Base-by-base conservation (phyloP, 2,113 vertebrate species). In the Mormoops blainvillei region DNA sequence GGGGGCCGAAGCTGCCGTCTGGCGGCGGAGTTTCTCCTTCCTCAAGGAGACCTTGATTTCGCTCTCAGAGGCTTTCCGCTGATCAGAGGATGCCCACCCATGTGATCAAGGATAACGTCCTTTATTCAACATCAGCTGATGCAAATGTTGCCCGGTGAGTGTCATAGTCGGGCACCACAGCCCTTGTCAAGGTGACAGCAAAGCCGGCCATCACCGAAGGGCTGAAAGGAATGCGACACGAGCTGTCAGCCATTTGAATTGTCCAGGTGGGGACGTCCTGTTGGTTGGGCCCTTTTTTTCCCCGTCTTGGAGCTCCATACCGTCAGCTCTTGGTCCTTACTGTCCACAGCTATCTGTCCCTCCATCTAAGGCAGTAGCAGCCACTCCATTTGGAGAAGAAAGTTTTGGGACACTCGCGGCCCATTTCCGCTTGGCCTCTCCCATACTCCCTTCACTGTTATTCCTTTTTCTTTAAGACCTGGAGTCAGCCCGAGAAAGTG, bases 121-220 rank as follows among this genome's bases (percentile, higher is more conserved):
- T 77, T 31, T 26, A 54, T 38, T 43, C 33, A 52, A 54, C 58
- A 58, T 36, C 48, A 33, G 1, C 43, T 54, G 54, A 48, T 41
- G 7, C 28, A 80, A 16, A 24, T 11, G 22, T 12, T 82, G 61
- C 52, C 50, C 12, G 15, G 4, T 36, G 74, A 58, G 50, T 7
- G 0, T 76, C 52, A 19, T 73, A 36, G 6, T 16, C 48, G 4
- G 43, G 19, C 26, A 7, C 22, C 26, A 0, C 58, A 7, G 22
- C 12, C 63, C 63, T 1, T 1, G 15, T 10, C 28, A 54, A 52
- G 1, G 3, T 45, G 71, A 38, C 36, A 7, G 11, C 26, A 20
- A 76, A 43, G 48, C 33, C 12, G 76, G 3, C 43, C 63, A 15
- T 36, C 7, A 18, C 0, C 0, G 1, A 10, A 50, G n/a, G 2